phyloP scores from a whole-genome alignment of 2,113 vertebrate genomes.

The Sinocyclocheilus anshuiensis region DNA sequence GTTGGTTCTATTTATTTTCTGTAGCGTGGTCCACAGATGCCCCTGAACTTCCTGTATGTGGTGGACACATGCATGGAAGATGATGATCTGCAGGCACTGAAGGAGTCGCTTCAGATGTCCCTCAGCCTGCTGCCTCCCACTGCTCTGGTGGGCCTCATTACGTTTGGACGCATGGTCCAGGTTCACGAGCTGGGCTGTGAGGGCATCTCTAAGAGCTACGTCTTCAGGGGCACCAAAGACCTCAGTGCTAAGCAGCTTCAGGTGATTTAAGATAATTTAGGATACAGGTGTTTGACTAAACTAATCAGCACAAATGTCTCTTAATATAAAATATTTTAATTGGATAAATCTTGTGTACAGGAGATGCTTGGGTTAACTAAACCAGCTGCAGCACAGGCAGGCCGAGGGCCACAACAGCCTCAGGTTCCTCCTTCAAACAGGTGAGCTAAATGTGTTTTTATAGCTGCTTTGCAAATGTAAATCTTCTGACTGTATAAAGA shows the following conservation, averaged over 20 bases:
- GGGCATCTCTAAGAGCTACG: slow-evolving; percentile 97
- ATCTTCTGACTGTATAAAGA: not conserved
- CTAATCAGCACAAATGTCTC: not conserved
- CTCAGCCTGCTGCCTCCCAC: slow-evolving; percentile 93
- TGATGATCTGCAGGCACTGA: slow-evolving; percentile 95
- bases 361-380: slow-evolving; percentile 95
- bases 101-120: slow-evolving; percentile 98
- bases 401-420: slow-evolving; percentile 83
- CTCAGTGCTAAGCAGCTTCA: slow-evolving; percentile 95
- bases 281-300: not conserved
- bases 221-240: slow-evolving; percentile 96
- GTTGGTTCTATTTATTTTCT: not conserved
- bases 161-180: slow-evolving; percentile 97
- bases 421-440: slow-evolving; percentile 92
- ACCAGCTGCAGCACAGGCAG: slow-evolving; percentile 81
- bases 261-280: slow-evolving; percentile 69
- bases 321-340: not conserved
- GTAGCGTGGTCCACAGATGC: slow-evolving; percentile 95
- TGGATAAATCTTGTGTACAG: slow-evolving; percentile 68
- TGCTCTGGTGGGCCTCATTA: slow-evolving; percentile 93
- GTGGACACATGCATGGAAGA: slow-evolving; percentile 99
- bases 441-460: slow-evolving; percentile 65
- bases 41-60: slow-evolving; percentile 95
- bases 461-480: not conserved
- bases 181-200: slow-evolving; percentile 97